Base-by-base conservation (phyloP, 1,140 invertebrate species). In the Macrotrachela quadricornifera region DNA sequence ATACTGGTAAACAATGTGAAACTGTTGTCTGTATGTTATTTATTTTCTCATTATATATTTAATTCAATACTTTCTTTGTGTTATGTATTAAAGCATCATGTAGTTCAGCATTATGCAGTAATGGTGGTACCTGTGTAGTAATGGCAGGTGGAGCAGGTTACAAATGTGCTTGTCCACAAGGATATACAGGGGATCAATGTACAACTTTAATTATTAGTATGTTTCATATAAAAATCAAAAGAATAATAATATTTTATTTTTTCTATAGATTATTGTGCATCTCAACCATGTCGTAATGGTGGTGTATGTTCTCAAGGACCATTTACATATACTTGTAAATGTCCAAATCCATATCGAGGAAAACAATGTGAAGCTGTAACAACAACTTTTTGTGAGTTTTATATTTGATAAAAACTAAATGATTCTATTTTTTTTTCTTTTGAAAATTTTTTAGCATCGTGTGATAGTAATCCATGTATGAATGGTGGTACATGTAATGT, bases 91-190 rank as follows among this genome's bases (percentile, higher is more conserved):
- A 30, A 30, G 21, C 21, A 4, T 30, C 21, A 30, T 30, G 21
- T 8, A 30, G 8, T 30, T 30, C 21, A 30, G 3, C 85, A 67
- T 85, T 85, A 15, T 95, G 88, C 39, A 15, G 14, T 11, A 56
- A 59, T 49, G 50, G 53, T 36, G 58, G 48, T 64, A 48, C 42
- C 1, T 59, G 58, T 44, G 43, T 56, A 10, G 57, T 58, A 46
- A 10, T 46, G 9, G 21, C 3, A 30, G 8, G 8, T 30, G 52
- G 56, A 58, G 21, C 21, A 30, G 8, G 3, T 4, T 74, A 61
- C 63, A 42, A 15, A 42, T 54, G 53, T 16, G 15, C 42, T 15
- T 54, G 53, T 45, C 40, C 42, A 17, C 47, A 46, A 38, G 53
- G 53, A 15, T 54, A 43, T 18, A 54, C 53, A 9, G 53, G 53